Base-by-base conservation (phyloP, 2,888 invertebrate species). In the Neocrepidodera transversa region DNA sequence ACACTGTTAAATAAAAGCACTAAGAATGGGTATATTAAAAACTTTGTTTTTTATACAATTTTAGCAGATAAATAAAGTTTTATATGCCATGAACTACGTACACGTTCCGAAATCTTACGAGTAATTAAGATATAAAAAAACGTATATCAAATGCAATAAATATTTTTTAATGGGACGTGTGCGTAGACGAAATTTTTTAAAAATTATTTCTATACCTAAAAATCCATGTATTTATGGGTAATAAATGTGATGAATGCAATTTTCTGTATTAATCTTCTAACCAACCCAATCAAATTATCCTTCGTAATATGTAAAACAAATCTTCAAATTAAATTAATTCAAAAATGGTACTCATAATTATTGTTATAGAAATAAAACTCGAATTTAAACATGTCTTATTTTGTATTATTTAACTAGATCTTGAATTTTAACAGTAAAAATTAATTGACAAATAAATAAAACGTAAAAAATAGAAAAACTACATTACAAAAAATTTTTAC, bases 1-100 rank as follows among this genome's bases (percentile, higher is more conserved):
- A 69, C 74, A 75, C 75, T 74, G 75, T 75, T 75, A 71, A 72
- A 73, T 73, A 72, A 68, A 67, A 62, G 73, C 74, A 73, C 74
- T 64, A 65, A 69, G 45, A 60, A 71, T 68, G 67, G 66, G 67
- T 68, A 69, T 62, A 64, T 66, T 62, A 57, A 50, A 63, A 60
- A 66, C 65, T 66, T 71, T 73, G 71, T 70, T 73, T 69, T 72
- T 70, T 72, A 70, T 73, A 73, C 68, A 70, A 64, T 65, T 70
- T 67, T 71, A 71, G 70, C 69, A 59, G 65, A 68, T 61, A 68
- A 66, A 59, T 60, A 45, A 62, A 65, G 65, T 67, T 67, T 71
- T 68, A 68, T 71, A 68, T 67, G 59, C 57, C 48, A 57, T 14
- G 32, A 51, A 53, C 56, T 63, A 61, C 65, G 62, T 62, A 66